A percentile compares a stretch with the other conserved stretches of the same genome.
Conservation (phyloP, 2,797 vertebrate genomes). For the Columba guinea region DNA sequence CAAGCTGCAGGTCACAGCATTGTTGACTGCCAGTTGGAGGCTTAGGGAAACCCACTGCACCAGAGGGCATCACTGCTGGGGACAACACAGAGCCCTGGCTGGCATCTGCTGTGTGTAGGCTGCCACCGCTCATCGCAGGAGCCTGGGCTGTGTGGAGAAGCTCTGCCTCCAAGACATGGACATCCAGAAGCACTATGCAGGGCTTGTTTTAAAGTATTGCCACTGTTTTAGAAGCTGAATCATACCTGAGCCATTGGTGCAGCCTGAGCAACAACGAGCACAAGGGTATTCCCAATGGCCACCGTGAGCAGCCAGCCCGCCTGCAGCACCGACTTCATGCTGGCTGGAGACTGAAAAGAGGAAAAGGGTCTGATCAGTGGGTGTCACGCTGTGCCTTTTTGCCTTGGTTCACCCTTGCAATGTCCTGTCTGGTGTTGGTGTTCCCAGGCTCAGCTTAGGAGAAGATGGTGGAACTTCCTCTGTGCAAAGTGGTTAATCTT, state of each 20-base stretch:
- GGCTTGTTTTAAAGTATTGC: not conserved
- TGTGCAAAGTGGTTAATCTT: not conserved
- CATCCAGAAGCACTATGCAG: not conserved
- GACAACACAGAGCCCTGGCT: not conserved
- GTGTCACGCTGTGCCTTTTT: not conserved
- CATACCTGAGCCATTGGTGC: conserved; percentile 93
- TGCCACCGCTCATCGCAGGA: not conserved
- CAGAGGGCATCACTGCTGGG: not conserved
- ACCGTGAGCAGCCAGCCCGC: conserved; percentile 96
- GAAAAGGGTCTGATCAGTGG: conserved; percentile 19
- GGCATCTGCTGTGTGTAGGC: not conserved
- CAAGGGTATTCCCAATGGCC: conserved; percentile 92
- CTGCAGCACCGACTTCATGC: conserved; percentile 97
- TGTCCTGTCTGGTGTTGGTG: not conserved
- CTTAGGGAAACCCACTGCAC: not conserved
- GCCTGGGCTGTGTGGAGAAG: not conserved
- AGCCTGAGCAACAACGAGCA: conserved; percentile 93
- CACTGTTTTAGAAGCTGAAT: not conserved
- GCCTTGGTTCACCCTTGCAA: not conserved
- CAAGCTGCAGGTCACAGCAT: not conserved
- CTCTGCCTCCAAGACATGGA: not conserved
- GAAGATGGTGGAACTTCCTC: not conserved
- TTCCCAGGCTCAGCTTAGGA: not conserved
- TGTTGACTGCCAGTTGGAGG: not conserved
- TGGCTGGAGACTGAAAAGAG: conserved; percentile 86